Percentiles rank a stretch among this genome's conserved stretches.
phyloP scores from a whole-genome alignment of 2,888 invertebrate species.

The Nemoura dubitans region DNA sequence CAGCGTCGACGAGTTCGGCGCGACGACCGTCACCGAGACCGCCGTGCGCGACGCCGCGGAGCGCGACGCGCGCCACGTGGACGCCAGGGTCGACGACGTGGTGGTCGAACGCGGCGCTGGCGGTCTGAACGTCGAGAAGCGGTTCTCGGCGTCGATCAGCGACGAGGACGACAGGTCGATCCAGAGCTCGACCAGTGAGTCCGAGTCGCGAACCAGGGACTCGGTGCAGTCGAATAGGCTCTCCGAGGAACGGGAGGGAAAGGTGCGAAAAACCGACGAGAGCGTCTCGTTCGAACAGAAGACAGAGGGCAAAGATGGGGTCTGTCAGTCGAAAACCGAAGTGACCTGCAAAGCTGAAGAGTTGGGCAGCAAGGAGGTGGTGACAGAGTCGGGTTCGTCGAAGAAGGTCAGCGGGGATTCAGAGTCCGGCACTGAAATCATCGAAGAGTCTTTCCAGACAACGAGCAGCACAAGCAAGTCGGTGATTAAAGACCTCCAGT shows the following conservation, averaged over 20 bases:
- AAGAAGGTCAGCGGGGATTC: conserved; percentile 8
- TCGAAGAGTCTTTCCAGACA: conserved; percentile 52
- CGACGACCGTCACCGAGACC: conserved; percentile 25
- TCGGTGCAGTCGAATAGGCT: conserved; percentile 26
- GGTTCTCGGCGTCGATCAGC: conserved; percentile 44
- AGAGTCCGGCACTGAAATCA: conserved; percentile 13
- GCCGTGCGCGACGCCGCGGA: background rate
- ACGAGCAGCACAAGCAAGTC: conserved; percentile 58
- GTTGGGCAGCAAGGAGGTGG: conserved; percentile 52
- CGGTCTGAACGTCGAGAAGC: conserved; percentile 44
- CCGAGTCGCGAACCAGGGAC: conserved; percentile 45
- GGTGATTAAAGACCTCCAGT: conserved; percentile 61
- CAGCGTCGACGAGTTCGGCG: conserved; percentile 42
- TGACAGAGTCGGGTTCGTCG: conserved; percentile 49
- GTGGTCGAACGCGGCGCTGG: conserved; percentile 39
- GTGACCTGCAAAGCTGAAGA: conserved; percentile 47
- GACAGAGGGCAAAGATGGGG: conserved; percentile 58
- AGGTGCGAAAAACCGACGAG: conserved; percentile 31
- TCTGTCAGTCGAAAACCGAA: conserved; percentile 56
- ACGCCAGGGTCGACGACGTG: conserved; percentile 47
- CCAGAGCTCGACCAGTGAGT: conserved; percentile 46
- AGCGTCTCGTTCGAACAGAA: conserved; percentile 53
- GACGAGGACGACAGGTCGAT: conserved; percentile 47
- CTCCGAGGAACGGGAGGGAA: conserved; percentile 44
- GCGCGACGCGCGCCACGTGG: conserved; percentile 40